Evolutionary conservation across 1,140 invertebrate genomes (phyloP), one percentile per base, ranked within the genome.

Genomic region (Colletes gigas): DNA sequence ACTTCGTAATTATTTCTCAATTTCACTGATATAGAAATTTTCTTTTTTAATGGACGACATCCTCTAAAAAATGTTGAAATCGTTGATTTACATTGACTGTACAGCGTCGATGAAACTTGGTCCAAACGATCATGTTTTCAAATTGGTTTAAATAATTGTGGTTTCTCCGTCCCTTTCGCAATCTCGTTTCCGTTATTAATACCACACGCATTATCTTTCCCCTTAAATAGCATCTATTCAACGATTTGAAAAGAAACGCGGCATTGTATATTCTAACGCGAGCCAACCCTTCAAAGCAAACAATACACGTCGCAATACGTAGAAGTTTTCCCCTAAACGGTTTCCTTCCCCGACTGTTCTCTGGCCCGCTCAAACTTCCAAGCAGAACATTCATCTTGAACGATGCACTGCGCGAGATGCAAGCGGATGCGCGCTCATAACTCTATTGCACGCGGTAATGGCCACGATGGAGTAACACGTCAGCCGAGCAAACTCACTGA

Each of bases 381-480:
- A 57, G 17, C 17, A 54, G 60, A 70, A 44, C 54, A 41, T 15
- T 71, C 78, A 39, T 72, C 57, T 75, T 70, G 70, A 69, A 82
- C 57, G 19, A 14, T 19, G 19, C 59, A 30, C 19, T 6, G 41
- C 47, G 15, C 7, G 57, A 69, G 30, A 70, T 67, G 55, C 74
- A 68, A 68, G 65, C 57, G 50, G 70, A 65, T 73, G 30, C 68
- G 59, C 19, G 67, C 9, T 69, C 50, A 5, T 82, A 82, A 77
- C 60, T 78, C 65, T 67, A 82, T 72, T 75, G 62, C 19, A 4
- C 60, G 71, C 63, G 62, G 65, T 74, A 80, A 83, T 75, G 59
- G 66, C 30, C 54, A 66, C 57, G 70, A 84, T 66, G 75, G 71
- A 83, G 62, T 70, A 65, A 86, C 54, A 63, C 81, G 70, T 57